Evolutionary conservation across 2,888 invertebrate genomes (phyloP).

Genomic region (Phalera bucephala): DNA sequence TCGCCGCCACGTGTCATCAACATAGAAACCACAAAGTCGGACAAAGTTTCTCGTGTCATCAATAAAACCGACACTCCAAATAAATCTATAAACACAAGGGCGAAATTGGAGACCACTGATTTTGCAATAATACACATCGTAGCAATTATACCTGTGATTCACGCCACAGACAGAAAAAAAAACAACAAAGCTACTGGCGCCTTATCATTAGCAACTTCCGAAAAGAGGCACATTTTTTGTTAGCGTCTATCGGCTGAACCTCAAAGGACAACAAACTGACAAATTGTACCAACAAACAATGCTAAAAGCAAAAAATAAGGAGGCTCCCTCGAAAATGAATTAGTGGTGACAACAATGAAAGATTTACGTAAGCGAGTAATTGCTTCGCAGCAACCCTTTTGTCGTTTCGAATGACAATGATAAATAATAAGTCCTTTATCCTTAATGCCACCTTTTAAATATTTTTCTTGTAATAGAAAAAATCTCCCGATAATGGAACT

Average conservation of each 20-base stretch:
- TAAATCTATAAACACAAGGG: conserved; percentile 26
- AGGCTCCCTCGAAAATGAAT: conserved; percentile 42
- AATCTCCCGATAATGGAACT: conserved; percentile 24
- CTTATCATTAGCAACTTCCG: conserved; percentile 79
- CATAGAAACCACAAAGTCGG: conserved; percentile 46
- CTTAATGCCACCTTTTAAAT: conserved; percentile 38
- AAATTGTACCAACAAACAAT: conserved; percentile 75
- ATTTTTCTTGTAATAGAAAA: conserved; percentile 37
- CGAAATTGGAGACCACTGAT: conserved; percentile 20
- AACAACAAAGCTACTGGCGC: conserved; percentile 72
- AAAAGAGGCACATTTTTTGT: conserved; percentile 66
- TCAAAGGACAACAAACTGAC: conserved; percentile 75
- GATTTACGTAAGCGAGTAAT: conserved; percentile 52
- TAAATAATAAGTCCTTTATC: conserved; percentile 28
- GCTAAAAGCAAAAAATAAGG: conserved; percentile 44
- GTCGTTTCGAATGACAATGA: conserved; percentile 31
- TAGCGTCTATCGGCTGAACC: conserved; percentile 55
- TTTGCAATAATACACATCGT: conserved; percentile 17
- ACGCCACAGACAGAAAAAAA: conserved; percentile 55
- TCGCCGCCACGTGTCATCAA: conserved; percentile 58
- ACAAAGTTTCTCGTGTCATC: conserved; percentile 27
- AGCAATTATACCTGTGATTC: conserved; percentile 48
- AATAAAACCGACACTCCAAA: conserved; percentile 10
- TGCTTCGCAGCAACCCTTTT: conserved; percentile 47
- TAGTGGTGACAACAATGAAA: conserved; percentile 46